A percentile compares a stretch with the other conserved stretches of the same genome.
phyloP scores from a whole-genome alignment of 2,888 invertebrate genomes.

The Polyploca ridens region DNA sequence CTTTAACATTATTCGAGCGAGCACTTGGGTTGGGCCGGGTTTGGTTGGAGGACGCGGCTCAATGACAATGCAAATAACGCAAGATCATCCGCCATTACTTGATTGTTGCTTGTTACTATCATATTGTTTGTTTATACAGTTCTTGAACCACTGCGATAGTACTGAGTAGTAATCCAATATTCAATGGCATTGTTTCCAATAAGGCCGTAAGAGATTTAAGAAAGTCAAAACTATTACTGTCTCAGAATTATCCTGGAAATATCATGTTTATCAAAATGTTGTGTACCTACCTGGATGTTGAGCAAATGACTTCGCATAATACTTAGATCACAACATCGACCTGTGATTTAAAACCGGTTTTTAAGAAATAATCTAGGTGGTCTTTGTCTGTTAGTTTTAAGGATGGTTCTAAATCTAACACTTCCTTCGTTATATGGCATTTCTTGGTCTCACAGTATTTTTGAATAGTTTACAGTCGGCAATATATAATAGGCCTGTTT shows the following conservation, averaged over 20 bases:
- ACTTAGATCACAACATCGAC: neutral
- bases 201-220: too few species aligned
- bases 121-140: slow-evolving; percentile 17
- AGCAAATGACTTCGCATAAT: neutral
- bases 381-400: neutral
- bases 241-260: too few species aligned
- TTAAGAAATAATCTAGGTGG: neutral
- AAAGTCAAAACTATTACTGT: too few species aligned
- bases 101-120: slow-evolving; percentile 47
- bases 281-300: neutral
- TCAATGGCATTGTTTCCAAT: too few species aligned
- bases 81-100: slow-evolving; percentile 66
- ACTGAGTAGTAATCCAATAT: too few species aligned
- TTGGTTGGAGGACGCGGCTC: slow-evolving; percentile 35
- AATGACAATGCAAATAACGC: slow-evolving; percentile 65
- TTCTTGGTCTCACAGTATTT: too few species aligned
- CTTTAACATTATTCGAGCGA: slow-evolving; percentile 13
- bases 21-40: slow-evolving; percentile 17
- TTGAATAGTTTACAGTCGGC: too few species aligned
- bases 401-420: neutral
- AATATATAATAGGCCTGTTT: too few species aligned
- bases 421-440: too few species aligned
- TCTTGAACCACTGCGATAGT: neutral
- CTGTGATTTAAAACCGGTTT: neutral
- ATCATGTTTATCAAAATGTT: neutral